These are phyloP conservation scores for Zaprionus lachaisei DNA, from an alignment of 1,140 invertebrate genomes.

Conservation along the genomic window DNA sequence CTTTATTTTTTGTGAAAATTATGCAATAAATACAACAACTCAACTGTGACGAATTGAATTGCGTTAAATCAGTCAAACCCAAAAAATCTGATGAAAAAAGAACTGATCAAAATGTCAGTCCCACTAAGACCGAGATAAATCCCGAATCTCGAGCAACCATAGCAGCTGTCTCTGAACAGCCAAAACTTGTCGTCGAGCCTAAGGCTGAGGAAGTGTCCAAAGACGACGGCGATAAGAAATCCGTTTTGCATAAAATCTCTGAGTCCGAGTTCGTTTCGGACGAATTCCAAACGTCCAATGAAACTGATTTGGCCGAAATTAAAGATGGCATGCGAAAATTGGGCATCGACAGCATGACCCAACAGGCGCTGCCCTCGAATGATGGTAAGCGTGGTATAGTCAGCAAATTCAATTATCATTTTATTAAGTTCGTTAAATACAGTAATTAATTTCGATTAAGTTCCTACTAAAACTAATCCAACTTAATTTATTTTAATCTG, in stretches of 20 bases:
- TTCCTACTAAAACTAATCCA: background rate
- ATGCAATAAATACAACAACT: constrained; percentile 45
- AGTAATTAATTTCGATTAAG: constrained; percentile 2
- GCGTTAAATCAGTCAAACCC: constrained; percentile 22
- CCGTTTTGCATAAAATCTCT: constrained; percentile 59
- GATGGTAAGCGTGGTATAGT: constrained; percentile 77
- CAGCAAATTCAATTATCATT: constrained; percentile 30
- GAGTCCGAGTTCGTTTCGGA: constrained; percentile 89
- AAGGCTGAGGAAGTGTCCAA: constrained; percentile 29
- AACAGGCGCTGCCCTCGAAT: constrained; percentile 69
- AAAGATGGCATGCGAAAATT: constrained; percentile 89
- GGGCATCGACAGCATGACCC: constrained; percentile 85
- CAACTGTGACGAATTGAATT: constrained; percentile 47
- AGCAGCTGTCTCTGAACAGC: constrained; percentile 49
- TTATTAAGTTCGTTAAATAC: constrained; percentile 14
- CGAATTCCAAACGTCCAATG: constrained; percentile 86
- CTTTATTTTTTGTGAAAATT: constrained; percentile 9
- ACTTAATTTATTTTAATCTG: background rate
- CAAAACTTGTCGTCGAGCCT: constrained; percentile 49
- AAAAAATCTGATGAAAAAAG: constrained; percentile 44
- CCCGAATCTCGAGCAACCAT: constrained; percentile 11
- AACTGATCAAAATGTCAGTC: constrained; percentile 24
- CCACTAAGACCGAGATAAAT: constrained; percentile 23
- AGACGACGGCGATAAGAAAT: constrained; percentile 27
- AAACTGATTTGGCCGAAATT: constrained; percentile 88